Percentiles rank a stretch among this genome's conserved stretches.
phyloP scores from a whole-genome alignment of 1,140 invertebrate species.

The Drosophila parvula region DNA sequence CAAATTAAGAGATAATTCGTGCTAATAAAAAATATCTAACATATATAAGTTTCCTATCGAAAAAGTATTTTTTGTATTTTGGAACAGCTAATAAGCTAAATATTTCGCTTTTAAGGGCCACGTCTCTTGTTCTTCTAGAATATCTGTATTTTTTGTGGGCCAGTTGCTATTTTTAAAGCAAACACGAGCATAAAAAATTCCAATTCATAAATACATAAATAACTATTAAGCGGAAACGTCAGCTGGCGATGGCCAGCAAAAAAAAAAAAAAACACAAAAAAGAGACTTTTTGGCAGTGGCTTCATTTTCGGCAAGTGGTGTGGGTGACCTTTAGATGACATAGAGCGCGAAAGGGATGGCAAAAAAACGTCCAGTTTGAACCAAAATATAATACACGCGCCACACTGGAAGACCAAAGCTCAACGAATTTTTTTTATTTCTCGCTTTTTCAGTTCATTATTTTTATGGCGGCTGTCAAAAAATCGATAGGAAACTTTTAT shows the following conservation, averaged over 20 bases:
- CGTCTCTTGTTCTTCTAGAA: background rate
- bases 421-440: slow-evolving; percentile 10
- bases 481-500: slow-evolving; percentile 60
- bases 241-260: slow-evolving; percentile 43
- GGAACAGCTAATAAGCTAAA: background rate
- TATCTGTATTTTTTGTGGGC: slow-evolving; percentile 4
- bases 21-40: too few relatives aligned
- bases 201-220: slow-evolving; percentile 62
- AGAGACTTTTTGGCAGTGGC: slow-evolving; percentile 42
- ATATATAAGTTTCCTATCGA: background rate
- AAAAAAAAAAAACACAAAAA: slow-evolving; percentile 14
- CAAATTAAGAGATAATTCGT: too few relatives aligned
- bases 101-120: background rate
- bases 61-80: background rate
- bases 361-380: slow-evolving; percentile 13
- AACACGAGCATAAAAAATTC: slow-evolving; percentile 46
- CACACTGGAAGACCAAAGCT: slow-evolving; percentile 70
- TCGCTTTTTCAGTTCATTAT: slow-evolving; percentile 14
- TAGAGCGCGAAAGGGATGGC: slow-evolving; percentile 43
- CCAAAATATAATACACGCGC: slow-evolving; percentile 45
- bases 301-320: slow-evolving; percentile 37
- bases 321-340: slow-evolving; percentile 77
- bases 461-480: slow-evolving; percentile 54
- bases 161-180: slow-evolving; percentile 48
- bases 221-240: slow-evolving; percentile 46